Conservation (phyloP, 2,113 vertebrate genomes). For the Paradoxurus hermaphroditus region DNA sequence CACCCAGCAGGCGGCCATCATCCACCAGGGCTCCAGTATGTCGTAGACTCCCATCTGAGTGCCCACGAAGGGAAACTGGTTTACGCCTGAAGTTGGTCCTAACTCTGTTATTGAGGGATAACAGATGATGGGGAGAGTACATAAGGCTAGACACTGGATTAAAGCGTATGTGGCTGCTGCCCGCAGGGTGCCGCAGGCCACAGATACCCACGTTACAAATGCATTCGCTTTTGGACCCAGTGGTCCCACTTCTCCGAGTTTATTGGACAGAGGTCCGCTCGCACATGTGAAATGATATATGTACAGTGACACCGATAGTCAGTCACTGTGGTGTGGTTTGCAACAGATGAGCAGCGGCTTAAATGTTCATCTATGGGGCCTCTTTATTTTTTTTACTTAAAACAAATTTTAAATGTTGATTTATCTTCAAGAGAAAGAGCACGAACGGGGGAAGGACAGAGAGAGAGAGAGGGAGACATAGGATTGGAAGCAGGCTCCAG, state of each 20-base stretch:
- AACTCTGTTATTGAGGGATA: neutral
- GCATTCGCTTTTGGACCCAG: neutral
- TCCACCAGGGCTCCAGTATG: accelerated
- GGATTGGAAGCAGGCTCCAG: no score
- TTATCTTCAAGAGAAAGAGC: no score
- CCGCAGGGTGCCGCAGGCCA: neutral
- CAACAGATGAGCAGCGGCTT: neutral
- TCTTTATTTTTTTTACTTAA: no score
- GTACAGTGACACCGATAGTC: neutral
- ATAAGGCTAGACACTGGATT: neutral
- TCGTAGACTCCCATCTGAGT: neutral
- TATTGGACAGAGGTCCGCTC: neutral
- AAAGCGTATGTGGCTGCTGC: neutral
- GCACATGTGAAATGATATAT: neutral
- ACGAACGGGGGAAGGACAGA: no score
- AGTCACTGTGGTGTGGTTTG: neutral
- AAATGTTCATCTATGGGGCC: neutral
- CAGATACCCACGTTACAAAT: neutral
- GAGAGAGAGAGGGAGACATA: no score
- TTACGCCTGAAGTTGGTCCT: neutral
- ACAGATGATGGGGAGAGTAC: neutral
- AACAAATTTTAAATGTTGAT: no score
- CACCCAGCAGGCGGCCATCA: neutral
- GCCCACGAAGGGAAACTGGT: neutral
- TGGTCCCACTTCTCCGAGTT: neutral